Evolutionary conservation across 2,797 vertebrate species (phyloP).

Genomic region (Orientallactaga sibirica): DNA sequence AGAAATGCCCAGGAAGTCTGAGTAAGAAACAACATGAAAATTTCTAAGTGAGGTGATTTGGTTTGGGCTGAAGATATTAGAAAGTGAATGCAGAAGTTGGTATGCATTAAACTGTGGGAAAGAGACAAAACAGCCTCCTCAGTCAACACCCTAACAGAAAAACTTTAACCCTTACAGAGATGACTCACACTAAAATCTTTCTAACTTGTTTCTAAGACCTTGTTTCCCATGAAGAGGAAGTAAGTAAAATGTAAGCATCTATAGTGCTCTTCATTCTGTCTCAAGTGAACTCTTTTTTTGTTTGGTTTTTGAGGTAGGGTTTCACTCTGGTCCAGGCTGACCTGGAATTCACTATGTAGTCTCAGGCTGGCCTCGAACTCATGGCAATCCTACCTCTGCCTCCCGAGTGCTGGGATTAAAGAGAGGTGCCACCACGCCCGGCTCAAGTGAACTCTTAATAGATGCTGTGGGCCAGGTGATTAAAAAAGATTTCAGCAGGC

Average conservation of each 20-base stretch:
- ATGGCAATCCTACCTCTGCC: too few species aligned
- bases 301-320: too few species aligned
- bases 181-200: slow-evolving; percentile 28
- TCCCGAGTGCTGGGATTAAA: too few species aligned
- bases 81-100: slow-evolving; percentile 39
- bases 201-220: not conserved
- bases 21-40: slow-evolving; percentile 3
- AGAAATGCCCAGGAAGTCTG: slow-evolving; percentile 47
- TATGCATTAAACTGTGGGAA: not conserved
- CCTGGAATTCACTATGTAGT: too few species aligned
- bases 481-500: slow-evolving; percentile 27
- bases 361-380: too few species aligned
- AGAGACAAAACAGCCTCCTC: not conserved
- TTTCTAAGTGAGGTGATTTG: slow-evolving; percentile 15
- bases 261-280: not conserved
- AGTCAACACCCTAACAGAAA: not conserved
- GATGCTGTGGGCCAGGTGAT: slow-evolving; percentile 18
- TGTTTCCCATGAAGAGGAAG: not conserved
- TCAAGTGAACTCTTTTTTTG: not conserved
- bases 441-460: not conserved
- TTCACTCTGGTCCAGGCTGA: too few species aligned
- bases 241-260: not conserved
- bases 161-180: not conserved
- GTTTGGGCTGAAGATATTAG: not conserved
- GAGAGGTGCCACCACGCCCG: too few species aligned